phyloP scores from a whole-genome alignment of 2,888 invertebrate genomes.

The Parnassius apollo region DNA sequence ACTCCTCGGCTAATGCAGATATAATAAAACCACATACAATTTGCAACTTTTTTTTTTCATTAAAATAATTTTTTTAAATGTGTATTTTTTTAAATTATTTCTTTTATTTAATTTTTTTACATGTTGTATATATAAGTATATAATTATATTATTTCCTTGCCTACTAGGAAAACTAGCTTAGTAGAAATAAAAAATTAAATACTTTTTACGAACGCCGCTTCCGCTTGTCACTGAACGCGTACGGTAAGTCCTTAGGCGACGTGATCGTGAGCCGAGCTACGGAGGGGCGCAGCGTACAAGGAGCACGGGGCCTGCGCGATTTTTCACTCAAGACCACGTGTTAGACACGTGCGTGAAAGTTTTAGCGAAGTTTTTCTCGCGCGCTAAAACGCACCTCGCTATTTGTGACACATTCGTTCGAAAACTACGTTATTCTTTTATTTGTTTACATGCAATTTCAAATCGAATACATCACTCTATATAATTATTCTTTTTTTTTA shows the following conservation, averaged over 20 bases:
- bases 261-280: slow-evolving; percentile 31
- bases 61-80: too few species aligned
- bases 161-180: too few species aligned
- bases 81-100: too few species aligned
- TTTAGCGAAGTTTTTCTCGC: slow-evolving; percentile 61
- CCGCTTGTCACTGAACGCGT: slow-evolving; percentile 8
- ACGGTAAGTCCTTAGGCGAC: slow-evolving; percentile 24
- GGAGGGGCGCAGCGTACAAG: slow-evolving; percentile 50
- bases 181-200: too few species aligned
- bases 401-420: background rate
- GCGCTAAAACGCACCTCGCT: background rate
- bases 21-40: too few species aligned
- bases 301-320: slow-evolving; percentile 65
- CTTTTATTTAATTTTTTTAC: too few species aligned
- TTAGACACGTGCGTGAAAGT: slow-evolving; percentile 67
- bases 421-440: slow-evolving; percentile 2
- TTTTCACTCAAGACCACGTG: slow-evolving; percentile 78
- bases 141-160: too few species aligned
- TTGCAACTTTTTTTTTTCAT: too few species aligned
- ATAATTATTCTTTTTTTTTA: too few species aligned
- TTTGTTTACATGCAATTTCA: background rate
- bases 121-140: too few species aligned
- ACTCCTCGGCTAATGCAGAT: too few species aligned
- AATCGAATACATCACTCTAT: too few species aligned
- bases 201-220: slow-evolving; percentile 3